Evolutionary conservation across 2,888 invertebrate species (phyloP), one percentile per base, ranked within the genome.

Genomic region (Celastrina argiolus): DNA sequence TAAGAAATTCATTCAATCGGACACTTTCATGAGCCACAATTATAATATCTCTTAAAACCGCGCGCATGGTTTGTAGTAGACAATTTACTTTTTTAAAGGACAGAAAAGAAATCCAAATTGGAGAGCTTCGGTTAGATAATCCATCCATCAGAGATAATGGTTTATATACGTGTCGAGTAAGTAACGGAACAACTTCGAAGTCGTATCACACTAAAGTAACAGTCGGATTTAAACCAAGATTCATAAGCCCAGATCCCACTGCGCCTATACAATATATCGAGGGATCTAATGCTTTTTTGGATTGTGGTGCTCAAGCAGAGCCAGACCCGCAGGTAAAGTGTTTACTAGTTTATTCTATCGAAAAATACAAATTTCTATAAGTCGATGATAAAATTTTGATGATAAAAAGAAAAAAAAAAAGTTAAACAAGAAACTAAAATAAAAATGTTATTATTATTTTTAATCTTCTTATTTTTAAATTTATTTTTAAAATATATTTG

Each of bases 81-180:
- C n/a, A n/a, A n/a, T n/a, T n/a, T n/a, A n/a, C n/a, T n/a, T n/a
- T n/a, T n/a, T n/a, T n/a, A n/a, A n/a, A 69, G 69, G 63, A 69
- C 51, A 39, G 56, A 16, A 36, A 36, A 51, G 26, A 67, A 16
- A 63, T 67, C 18, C 51, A 58, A 10, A 61, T 7, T 26, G 69
- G 63, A 10, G 63, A 58, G 8, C 56, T 69, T 31, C 18, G 10
- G 8, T 12, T 69, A 39, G 31, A 14, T 3, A 26, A 63, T 10
- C 63, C 65, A 1, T 26, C 61, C 39, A 39, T 28, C 22, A 18
- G 36, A 8, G 67, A 69, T 39, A 31, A 42, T 16, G 69, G 67
- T 12, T 4, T 58, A 31, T 69, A 69, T 58, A 66, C 26, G 12
- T 69, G 69, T 36, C 45, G 69, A 61, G 39, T 66, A 2, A 66